phyloP scores from a whole-genome alignment of 2,113 vertebrate genomes.

The Mastomys coucha region DNA sequence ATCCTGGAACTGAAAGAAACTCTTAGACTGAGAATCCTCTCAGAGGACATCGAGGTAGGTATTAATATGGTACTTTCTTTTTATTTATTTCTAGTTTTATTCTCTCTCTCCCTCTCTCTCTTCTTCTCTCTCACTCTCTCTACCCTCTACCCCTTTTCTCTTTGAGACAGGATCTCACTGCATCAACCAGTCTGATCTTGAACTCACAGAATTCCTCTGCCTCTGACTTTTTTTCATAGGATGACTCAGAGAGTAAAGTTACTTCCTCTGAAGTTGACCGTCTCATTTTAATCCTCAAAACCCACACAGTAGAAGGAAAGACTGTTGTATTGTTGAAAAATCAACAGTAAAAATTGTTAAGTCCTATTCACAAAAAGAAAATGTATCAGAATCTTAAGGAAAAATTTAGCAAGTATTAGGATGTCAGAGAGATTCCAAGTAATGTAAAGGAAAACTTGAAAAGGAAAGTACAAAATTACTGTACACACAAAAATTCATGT shows the following conservation, averaged over 20 bases:
- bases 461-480: not conserved
- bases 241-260: not conserved
- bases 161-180: not conserved
- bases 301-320: not conserved
- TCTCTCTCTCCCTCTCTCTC: too few species aligned
- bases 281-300: not conserved
- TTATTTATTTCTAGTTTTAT: too few species aligned
- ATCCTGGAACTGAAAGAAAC: conserved; percentile 90
- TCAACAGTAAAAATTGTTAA: not conserved
- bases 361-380: not conserved
- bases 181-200: not conserved
- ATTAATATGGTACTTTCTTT: not conserved
- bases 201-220: not conserved
- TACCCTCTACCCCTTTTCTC: not conserved
- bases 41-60: conserved; percentile 93
- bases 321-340: not conserved
- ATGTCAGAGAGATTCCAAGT: not conserved
- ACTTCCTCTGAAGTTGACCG: not conserved
- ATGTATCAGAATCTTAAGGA: not conserved
- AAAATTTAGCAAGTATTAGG: not conserved
- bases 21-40: conserved; percentile 88
- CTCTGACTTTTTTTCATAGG: not conserved
- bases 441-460: not conserved
- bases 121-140: not conserved
- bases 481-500: not conserved